Evolutionary conservation across 2,888 invertebrate species (phyloP), one percentile per base, ranked within the genome.

Genomic region (Eumerus sabulonum): DNA sequence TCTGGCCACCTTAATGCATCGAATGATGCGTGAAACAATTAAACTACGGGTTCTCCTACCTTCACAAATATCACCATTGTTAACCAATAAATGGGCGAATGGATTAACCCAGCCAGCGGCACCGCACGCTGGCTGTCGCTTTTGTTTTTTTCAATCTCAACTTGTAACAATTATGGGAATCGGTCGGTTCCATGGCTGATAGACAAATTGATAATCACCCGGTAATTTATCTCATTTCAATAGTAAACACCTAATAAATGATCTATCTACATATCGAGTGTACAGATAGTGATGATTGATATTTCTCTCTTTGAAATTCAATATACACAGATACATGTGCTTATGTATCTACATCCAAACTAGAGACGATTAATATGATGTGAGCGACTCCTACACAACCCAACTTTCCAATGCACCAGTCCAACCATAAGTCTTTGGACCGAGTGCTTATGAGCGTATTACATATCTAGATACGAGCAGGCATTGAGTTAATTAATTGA

Each of bases 241-340:
- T 79, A 74, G 68, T 54, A 79, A 79, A 74, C 74, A 79, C 68
- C 74, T 74, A 74, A 79, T 74, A 79, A 79, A 79, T 79, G 74
- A 70, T 74, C 68, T 74, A 19, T 36, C 11, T 36, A 11, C 7
- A 36, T 36, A 36, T 36, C n/a, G 36, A n/a, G 54, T 70, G 63
- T 56, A 56, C 64, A 74, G 53, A 70, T 27, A 53, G 44, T 17
- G 40, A 74, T 79, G 79, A 79, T 79, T 79, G 70, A 79, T 79
- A 60, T 36, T 59, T 54, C 38, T 54, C 42, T 64, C 7, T 27
- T 27, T 27, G 2, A 4, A 4, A 4, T 27, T 27, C 7, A 27
- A 27, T n/a, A n/a, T n/a, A n/a, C n/a, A n/a, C n/a, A n/a, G n/a
- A n/a, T n/a, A n/a, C 27, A 27, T 27, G 27, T 27, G 7, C 27